Conservation (phyloP, 2,888 invertebrate species). For the Parascotia fuliginaria region DNA sequence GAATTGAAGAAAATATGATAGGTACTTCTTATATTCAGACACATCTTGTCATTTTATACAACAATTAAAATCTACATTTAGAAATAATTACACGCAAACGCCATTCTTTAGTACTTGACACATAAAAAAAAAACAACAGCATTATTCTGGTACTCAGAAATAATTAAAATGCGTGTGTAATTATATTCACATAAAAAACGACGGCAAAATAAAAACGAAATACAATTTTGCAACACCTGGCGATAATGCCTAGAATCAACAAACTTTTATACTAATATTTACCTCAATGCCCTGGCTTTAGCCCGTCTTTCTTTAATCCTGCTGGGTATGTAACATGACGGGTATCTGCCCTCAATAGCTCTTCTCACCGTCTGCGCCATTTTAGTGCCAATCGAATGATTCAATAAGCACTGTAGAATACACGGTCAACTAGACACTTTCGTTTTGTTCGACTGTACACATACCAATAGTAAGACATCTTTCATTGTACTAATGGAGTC, state of each 20-base stretch:
- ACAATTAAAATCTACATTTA: constrained; percentile 10
- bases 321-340: constrained; percentile 90
- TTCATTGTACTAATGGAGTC: constrained; percentile 62
- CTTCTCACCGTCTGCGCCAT: constrained; percentile 91
- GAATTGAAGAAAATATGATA: too few species aligned
- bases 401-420: constrained; percentile 57
- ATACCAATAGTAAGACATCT: constrained; percentile 78
- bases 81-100: constrained; percentile 7
- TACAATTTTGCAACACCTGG: constrained; percentile 11
- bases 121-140: not conserved
- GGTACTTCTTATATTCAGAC: constrained; percentile 6
- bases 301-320: constrained; percentile 91
- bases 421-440: constrained; percentile 80
- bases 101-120: not conserved
- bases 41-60: constrained; percentile 11
- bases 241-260: constrained; percentile 21
- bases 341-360: constrained; percentile 90
- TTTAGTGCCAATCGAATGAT: constrained; percentile 57
- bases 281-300: constrained; percentile 87
- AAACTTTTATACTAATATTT: constrained; percentile 40
- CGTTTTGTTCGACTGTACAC: constrained; percentile 83
- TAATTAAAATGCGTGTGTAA: not conserved
- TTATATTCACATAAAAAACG: constrained; percentile 3
- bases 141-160: not conserved
- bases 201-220: constrained; percentile 8